Base-by-base conservation (phyloP, 23 tunicate species). In the Oikopleura albicans region DNA sequence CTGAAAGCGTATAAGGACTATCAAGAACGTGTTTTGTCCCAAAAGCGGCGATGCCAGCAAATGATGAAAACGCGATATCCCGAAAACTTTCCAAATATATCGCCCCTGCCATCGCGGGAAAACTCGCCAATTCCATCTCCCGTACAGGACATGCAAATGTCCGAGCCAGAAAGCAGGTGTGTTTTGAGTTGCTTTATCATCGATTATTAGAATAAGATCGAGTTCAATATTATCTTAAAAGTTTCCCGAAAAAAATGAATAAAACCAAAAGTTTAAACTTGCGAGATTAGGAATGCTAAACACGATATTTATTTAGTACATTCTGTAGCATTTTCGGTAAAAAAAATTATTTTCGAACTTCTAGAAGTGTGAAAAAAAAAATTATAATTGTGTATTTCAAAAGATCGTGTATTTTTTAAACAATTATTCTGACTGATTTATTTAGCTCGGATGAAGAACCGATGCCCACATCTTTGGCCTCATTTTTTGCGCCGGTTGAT, bases 391-490 rank as follows among this genome's bases (percentile, higher is more conserved):
- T n/a, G n/a, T n/a, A n/a, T n/a, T n/a, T n/a, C n/a, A n/a, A n/a
- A n/a, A n/a, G n/a, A n/a, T n/a, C n/a, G n/a, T n/a, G n/a, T n/a
- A n/a, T n/a, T n/a, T n/a, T n/a, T n/a, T n/a, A n/a, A n/a, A n/a
- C n/a, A 49, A 49, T 49, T 49, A 49, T 49, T 49, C 22, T 8
- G 22, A 49, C 22, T 49, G 22, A 49, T 49, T 49, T 49, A 49
- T 71, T 71, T 2, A 71, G 79, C 79, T 71, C 79, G 4, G 79
- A 71, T 12, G 79, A 71, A 34, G 79, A 71, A 31, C 34, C 79
- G 31, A 16, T 71, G 33, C 36, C 79, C 27, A 27, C 27, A 2
- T 49, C 59, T 8, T 29, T 71, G 2, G 33, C 79, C 35, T 71
- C 79, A 34, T 71, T 71, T 71, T 71, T 71, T 37, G 79, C 37